phyloP scores from a whole-genome alignment of 2,888 invertebrate genomes.

The Oegoconia quadripuncta region DNA sequence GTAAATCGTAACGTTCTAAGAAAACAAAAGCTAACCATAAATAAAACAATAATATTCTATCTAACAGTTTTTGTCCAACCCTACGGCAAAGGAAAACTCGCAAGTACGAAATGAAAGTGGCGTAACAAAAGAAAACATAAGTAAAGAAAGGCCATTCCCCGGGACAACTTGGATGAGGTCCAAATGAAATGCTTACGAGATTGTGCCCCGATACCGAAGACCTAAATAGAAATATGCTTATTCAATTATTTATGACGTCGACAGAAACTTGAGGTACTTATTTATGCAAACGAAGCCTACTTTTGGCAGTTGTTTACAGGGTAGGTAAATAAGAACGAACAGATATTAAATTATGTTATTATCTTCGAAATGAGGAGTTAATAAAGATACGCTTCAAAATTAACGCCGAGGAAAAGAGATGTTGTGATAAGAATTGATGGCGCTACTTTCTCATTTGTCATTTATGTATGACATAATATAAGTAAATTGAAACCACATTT shows the following conservation, averaged over 20 bases:
- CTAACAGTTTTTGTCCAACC: not conserved
- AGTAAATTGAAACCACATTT: too few species aligned
- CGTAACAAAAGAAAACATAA: slow-evolving; percentile 25
- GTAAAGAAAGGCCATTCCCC: slow-evolving; percentile 23
- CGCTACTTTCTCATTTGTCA: too few species aligned
- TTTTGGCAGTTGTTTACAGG: too few species aligned
- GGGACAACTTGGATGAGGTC: slow-evolving; percentile 33
- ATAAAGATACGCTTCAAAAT: too few species aligned
- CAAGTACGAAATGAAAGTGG: slow-evolving; percentile 20
- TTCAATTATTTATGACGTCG: slow-evolving; percentile 11
- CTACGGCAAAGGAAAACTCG: not conserved
- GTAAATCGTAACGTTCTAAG: not conserved
- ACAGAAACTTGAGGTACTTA: not conserved
- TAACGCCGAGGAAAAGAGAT: too few species aligned
- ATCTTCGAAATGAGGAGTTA: too few species aligned
- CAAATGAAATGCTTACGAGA: slow-evolving; percentile 29
- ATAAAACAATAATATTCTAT: not conserved
- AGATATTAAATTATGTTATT: too few species aligned
- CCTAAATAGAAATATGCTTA: slow-evolving; percentile 8
- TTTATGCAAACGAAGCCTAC: too few species aligned
- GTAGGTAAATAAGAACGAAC: too few species aligned
- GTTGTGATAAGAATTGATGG: too few species aligned
- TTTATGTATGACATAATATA: too few species aligned
- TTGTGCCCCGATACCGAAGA: slow-evolving; percentile 4
- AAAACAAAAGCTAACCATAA: not conserved